These are phyloP conservation scores for Tenthredo notha DNA, from an alignment of 2,888 invertebrate species.

Conservation along the genomic window DNA sequence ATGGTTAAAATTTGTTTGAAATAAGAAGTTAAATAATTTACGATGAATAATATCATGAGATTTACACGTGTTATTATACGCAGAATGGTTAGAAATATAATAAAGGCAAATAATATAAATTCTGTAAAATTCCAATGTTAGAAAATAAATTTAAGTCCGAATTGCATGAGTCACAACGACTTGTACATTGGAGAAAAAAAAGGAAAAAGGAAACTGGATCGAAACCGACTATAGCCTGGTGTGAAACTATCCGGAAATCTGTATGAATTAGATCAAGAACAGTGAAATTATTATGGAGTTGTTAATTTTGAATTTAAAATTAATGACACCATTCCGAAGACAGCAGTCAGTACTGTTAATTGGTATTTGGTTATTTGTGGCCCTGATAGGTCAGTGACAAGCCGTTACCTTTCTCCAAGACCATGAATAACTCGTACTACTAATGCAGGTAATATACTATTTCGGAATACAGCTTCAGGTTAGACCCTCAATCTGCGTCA, in stretches of 20 bases:
- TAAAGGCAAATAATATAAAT: not conserved
- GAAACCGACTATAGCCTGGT: not conserved
- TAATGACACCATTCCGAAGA: not conserved
- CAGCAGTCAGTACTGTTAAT: not conserved
- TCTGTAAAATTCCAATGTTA: not conserved
- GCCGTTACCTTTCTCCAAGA: not conserved
- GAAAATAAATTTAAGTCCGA: not conserved
- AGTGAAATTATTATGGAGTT: not conserved
- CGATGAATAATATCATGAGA: not conserved
- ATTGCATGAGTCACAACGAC: not conserved
- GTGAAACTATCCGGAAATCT: not conserved
- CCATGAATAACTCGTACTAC: not conserved
- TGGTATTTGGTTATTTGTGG: not conserved
- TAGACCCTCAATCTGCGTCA: not conserved
- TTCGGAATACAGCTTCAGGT: not conserved
- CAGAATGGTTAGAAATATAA: not conserved
- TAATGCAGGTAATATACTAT: not conserved
- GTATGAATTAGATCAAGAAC: not conserved
- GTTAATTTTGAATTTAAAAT: not conserved
- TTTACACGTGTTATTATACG: not conserved
- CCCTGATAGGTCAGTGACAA: constrained; percentile 1
- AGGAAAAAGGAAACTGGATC: not conserved
- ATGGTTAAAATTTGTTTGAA: not conserved
- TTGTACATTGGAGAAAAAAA: not conserved
- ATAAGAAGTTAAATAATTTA: not conserved